Evolutionary conservation across 2,888 invertebrate genomes (phyloP), one percentile per base, ranked within the genome.

Genomic region (Leucophenga maculata): DNA sequence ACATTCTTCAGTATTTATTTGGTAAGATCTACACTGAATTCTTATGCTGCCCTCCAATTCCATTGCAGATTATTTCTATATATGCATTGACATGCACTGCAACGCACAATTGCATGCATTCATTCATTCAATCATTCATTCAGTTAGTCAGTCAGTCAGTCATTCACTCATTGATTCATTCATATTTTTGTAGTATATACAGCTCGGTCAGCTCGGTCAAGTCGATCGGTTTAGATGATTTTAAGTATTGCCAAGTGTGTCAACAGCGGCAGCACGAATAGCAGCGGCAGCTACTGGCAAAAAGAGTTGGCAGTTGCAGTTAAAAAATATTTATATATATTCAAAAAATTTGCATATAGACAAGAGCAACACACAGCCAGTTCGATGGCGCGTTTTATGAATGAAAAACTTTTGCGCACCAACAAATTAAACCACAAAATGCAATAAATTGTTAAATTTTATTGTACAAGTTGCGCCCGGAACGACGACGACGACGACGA

Each of bases 371-470:
- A 54, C 52, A 50, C 60, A 50, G 69, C 60, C 39, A 57, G 26
- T 57, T 57, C 11, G 39, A 31, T 57, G n/a, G 14, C 50, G 50
- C 50, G 57, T 54, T 72, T 72, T 72, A 72, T 70, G 72, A 72
- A 72, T 72, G 72, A 69, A 39, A 39, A 72, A 66, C 57, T 64
- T 44, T 39, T 67, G 46, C 31, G 39, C 80, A 76, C 72, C 76
- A 80, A 82, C 79, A 82, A 83, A 83, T 84, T 83, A 78, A 84
- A 77, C 75, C 77, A 74, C 78, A 74, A 82, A 86, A 78, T 77
- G 80, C 81, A 85, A 86, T 86, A 86, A 86, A 86, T 86, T 86
- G 80, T 79, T 78, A 76, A 78, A 77, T 82, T 86, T 84, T 85
- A 85, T 86, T 85, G 77, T 77, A 79, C 74, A 76, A 69, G 76